These are phyloP conservation scores for Platypus cylindrus DNA, from an alignment of 2,888 invertebrate species.

Conservation along the genomic window DNA sequence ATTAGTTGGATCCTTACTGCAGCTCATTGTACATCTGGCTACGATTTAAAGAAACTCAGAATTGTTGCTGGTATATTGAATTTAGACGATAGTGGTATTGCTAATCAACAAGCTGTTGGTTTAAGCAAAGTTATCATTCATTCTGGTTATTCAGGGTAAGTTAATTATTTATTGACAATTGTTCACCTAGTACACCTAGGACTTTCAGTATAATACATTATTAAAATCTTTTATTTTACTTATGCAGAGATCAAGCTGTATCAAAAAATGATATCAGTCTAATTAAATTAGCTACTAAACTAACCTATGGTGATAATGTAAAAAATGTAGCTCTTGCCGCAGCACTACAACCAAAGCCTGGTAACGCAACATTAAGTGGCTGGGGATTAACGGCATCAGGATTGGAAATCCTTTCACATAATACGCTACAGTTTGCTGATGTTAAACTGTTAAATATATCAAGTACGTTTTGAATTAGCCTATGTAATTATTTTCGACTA, in stretches of 20 bases:
- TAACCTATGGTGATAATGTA: conserved; percentile 1
- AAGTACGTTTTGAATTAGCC: no score
- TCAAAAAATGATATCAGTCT: background rate
- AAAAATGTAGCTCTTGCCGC: conserved; percentile 6
- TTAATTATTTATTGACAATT: background rate
- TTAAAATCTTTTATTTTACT: background rate
- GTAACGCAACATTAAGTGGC: conserved; percentile 5
- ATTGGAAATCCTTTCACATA: conserved; percentile 2
- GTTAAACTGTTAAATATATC: no score
- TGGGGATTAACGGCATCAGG: conserved; percentile 6
- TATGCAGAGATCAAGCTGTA: background rate
- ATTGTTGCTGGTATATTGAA: conserved; percentile 21
- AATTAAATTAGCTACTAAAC: background rate
- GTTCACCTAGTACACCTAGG: no score
- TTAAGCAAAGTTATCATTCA: conserved; percentile 18
- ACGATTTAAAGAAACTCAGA: conserved; percentile 7
- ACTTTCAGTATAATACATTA: background rate
- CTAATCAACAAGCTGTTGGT: conserved; percentile 14
- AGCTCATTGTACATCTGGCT: conserved; percentile 4
- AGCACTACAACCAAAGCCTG: background rate
- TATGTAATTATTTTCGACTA: no score
- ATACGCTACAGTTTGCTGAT: no score
- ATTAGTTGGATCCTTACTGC: conserved; percentile 13
- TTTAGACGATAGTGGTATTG: conserved; percentile 10
- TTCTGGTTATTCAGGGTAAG: conserved; percentile 18